These are phyloP conservation scores for Drosophila sechellia DNA, from an alignment of 1,140 invertebrate genomes.

Conservation along the genomic window DNA sequence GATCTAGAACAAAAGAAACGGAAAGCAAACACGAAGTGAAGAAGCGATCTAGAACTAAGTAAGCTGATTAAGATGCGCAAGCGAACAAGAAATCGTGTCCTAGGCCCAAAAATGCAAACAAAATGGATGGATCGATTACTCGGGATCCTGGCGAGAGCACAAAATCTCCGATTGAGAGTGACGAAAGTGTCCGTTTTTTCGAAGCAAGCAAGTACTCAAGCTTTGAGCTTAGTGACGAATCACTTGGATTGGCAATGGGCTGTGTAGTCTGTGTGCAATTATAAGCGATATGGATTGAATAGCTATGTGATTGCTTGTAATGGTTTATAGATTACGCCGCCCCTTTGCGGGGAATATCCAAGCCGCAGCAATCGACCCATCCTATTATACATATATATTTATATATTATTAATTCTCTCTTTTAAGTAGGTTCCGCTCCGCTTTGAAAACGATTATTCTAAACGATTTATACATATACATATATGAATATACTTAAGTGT, in stretches of 20 bases:
- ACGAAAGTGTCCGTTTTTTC: background rate
- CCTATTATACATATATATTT: constrained; percentile 11
- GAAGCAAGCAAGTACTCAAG: too few species aligned
- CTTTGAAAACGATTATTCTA: constrained; percentile 21
- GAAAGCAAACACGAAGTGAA: constrained; percentile 1
- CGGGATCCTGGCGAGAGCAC: background rate
- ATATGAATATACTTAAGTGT: constrained; percentile 1
- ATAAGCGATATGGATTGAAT: background rate
- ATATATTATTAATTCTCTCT: constrained; percentile 25
- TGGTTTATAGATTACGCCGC: background rate
- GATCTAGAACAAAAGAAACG: background rate
- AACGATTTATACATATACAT: constrained; percentile 25
- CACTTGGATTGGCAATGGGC: background rate
- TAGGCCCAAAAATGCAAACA: constrained; percentile 11
- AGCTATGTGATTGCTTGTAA: background rate
- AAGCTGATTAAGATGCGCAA: constrained; percentile 4
- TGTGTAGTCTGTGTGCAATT: background rate
- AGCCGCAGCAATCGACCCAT: constrained; percentile 17
- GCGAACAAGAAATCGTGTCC: constrained; percentile 13
- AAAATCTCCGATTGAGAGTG: background rate
- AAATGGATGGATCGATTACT: constrained; percentile 8
- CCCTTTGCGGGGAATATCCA: background rate
- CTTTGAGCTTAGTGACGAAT: background rate
- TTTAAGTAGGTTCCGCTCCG: constrained; percentile 8
- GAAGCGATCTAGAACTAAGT: constrained; percentile 2